phyloP scores from a whole-genome alignment of 1,140 invertebrate genomes.

The Calycopis cecrops region DNA sequence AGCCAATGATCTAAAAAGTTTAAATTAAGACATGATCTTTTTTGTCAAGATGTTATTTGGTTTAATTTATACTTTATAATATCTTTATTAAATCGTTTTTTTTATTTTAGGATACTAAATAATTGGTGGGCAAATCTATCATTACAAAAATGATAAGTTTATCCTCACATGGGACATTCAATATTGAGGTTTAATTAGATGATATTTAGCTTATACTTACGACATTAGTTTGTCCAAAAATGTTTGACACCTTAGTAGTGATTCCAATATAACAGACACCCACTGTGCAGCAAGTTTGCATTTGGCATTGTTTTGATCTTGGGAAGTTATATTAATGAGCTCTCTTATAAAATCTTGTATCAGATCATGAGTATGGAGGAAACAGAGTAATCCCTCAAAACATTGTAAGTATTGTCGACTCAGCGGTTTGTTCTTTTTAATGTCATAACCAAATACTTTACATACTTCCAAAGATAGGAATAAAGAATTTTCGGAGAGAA shows the following conservation, averaged over 20 bases:
- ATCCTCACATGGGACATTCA: too few species aligned
- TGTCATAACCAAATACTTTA: conserved; percentile 34
- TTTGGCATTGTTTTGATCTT: conserved; percentile 45
- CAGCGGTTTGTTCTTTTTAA: conserved; percentile 27
- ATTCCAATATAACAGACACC: conserved; percentile 70
- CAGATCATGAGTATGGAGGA: conserved; percentile 73
- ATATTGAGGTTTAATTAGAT: not conserved
- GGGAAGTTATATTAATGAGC: conserved; percentile 66
- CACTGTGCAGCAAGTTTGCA: conserved; percentile 73
- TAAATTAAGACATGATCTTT: too few species aligned
- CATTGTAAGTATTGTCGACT: conserved; percentile 47
- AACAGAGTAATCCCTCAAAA: conserved; percentile 75
- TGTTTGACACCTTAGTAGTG: conserved; percentile 60
- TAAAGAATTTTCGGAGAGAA: conserved; percentile 53
- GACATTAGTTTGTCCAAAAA: conserved; percentile 45
- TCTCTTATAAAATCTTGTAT: conserved; percentile 65
- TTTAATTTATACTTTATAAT: too few species aligned
- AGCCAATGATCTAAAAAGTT: too few species aligned
- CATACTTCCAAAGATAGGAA: conserved; percentile 56
- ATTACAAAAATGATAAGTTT: too few species aligned
- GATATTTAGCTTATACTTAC: conserved; percentile 34
- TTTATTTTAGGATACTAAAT: too few species aligned
- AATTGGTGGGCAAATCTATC: too few species aligned
- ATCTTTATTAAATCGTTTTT: too few species aligned
- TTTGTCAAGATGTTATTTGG: too few species aligned